These are phyloP conservation scores for Teleogryllus oceanicus DNA, from an alignment of 2,888 invertebrate genomes.

Conservation along the genomic window DNA sequence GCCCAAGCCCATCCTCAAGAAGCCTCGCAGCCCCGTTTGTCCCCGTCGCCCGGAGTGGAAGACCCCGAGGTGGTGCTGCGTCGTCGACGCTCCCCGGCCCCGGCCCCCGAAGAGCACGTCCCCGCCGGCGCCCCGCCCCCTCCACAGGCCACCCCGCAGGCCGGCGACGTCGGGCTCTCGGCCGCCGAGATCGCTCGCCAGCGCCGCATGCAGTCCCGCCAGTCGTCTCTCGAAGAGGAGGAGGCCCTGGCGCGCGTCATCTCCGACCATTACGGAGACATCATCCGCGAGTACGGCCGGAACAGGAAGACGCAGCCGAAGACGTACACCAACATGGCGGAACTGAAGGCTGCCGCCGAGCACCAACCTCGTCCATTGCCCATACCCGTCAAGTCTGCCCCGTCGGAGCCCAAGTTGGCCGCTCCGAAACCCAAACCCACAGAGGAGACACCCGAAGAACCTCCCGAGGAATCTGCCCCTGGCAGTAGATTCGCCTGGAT, in stretches of 20 bases:
- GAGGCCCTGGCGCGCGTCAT: slow-evolving; percentile 65
- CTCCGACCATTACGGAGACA: slow-evolving; percentile 75
- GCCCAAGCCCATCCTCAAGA: slow-evolving; percentile 30
- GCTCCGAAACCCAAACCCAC: background rate
- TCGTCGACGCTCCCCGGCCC: background rate
- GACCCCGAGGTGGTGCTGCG: background rate
- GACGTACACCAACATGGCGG: slow-evolving; percentile 59
- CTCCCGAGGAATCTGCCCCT: background rate
- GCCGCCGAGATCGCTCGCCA: slow-evolving; percentile 46
- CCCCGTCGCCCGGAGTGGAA: slow-evolving; percentile 20
- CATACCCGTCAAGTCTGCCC: background rate
- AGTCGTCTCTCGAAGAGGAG: slow-evolving; percentile 45
- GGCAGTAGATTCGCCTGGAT: background rate
- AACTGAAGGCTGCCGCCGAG: slow-evolving; percentile 56
- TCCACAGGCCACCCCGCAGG: background rate
- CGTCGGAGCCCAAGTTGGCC: background rate
- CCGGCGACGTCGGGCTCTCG: slow-evolving; percentile 38
- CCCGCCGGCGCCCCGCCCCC: background rate
- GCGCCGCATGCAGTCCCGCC: slow-evolving; percentile 44
- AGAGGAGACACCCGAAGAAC: background rate
- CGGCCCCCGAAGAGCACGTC: background rate
- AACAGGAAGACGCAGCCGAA: slow-evolving; percentile 52
- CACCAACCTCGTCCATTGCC: background rate
- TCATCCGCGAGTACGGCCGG: slow-evolving; percentile 72
- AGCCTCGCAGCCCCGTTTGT: slow-evolving; percentile 19